phyloP scores from a whole-genome alignment of 2,888 invertebrate genomes.

The Oscheius sp. region DNA sequence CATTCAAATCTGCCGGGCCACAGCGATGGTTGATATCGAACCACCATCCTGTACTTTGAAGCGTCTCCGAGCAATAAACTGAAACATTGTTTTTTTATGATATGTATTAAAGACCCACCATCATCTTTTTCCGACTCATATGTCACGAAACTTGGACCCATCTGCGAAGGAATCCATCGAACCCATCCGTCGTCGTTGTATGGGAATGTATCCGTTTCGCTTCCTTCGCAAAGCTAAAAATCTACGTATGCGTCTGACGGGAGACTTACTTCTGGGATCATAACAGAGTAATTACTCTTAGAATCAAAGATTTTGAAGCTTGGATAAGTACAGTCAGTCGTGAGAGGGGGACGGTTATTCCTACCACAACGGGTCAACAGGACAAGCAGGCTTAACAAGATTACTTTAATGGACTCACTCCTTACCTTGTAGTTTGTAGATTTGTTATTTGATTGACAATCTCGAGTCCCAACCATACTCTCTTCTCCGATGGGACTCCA shows the following conservation, averaged over 20 bases:
- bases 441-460: conserved; percentile 49
- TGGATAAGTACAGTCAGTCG: conserved; percentile 51
- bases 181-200: conserved; percentile 62
- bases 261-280: neutral
- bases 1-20: conserved; percentile 59
- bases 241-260: neutral
- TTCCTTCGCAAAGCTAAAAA: conserved; percentile 47
- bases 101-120: no score
- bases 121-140: conserved; percentile 36
- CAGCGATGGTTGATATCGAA: conserved; percentile 41
- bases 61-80: conserved; percentile 4
- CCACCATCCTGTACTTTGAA: conserved; percentile 60
- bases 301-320: conserved; percentile 21
- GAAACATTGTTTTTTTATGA: neutral
- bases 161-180: conserved; percentile 46
- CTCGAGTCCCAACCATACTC: conserved; percentile 55
- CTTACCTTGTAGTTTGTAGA: conserved; percentile 39
- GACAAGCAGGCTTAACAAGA: neutral
- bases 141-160: conserved; percentile 55
- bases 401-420: neutral
- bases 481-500: conserved; percentile 37
- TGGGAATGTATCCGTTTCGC: conserved; percentile 39
- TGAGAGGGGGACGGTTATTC: conserved; percentile 34
- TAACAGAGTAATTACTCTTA: neutral
- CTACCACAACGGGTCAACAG: conserved; percentile 48